Conservation (phyloP, 2,888 invertebrate species). For the Caenorhabditis becei region DNA sequence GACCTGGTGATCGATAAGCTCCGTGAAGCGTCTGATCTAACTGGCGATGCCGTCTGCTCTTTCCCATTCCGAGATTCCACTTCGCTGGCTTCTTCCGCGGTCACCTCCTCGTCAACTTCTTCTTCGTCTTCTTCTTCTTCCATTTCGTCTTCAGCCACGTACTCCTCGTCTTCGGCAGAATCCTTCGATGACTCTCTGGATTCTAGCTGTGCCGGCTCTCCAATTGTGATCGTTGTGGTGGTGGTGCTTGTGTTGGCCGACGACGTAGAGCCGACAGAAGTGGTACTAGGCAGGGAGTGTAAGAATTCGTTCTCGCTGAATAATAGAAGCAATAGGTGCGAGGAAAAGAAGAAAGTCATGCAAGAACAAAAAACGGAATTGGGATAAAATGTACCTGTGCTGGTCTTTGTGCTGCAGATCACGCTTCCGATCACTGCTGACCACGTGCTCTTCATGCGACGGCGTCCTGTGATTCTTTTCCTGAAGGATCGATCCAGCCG, state of each 20-base stretch:
- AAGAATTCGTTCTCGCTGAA: conserved; percentile 69
- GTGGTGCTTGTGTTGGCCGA: conserved; percentile 39
- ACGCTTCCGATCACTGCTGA: conserved; percentile 66
- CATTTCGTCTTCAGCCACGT: conserved; percentile 34
- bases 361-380: too few species aligned
- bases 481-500: conserved; percentile 44
- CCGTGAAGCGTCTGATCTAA: conserved; percentile 24
- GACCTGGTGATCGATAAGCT: conserved; percentile 42
- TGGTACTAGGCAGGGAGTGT: conserved; percentile 39
- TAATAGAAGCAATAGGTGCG: conserved; percentile 42
- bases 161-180: conserved; percentile 15
- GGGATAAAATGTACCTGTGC: conserved; percentile 54
- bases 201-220: neutral
- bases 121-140: conserved; percentile 44
- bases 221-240: conserved; percentile 35
- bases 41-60: neutral
- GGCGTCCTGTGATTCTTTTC: conserved; percentile 67
- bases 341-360: neutral
- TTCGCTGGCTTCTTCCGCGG: conserved; percentile 7
- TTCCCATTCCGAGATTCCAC: conserved; percentile 9
- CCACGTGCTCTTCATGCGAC: conserved; percentile 64
- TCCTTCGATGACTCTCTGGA: conserved; percentile 32
- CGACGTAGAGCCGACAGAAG: conserved; percentile 21
- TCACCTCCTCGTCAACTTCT: conserved; percentile 31
- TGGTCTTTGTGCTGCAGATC: conserved; percentile 70